phyloP scores from a whole-genome alignment of 2,888 invertebrate genomes.

The Adelognathus sp. region DNA sequence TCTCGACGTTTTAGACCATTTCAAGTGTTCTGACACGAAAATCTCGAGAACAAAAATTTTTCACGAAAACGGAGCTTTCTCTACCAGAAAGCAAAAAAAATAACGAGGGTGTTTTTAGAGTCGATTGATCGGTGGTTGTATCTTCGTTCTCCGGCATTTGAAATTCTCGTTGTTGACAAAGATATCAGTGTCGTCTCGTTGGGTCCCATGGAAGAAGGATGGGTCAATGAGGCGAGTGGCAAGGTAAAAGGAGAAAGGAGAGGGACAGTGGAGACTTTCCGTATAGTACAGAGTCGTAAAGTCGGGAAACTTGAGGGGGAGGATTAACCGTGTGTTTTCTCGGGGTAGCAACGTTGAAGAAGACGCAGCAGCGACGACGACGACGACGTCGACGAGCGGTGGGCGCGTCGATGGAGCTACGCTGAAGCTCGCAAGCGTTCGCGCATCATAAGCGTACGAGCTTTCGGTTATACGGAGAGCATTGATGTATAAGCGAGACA shows the following conservation, averaged over 20 bases:
- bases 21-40: no score
- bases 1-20: no score
- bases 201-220: background rate
- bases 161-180: background rate
- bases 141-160: background rate
- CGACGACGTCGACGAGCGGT: constrained; percentile 13
- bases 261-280: background rate
- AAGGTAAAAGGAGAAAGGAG: background rate
- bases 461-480: background rate
- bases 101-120: background rate
- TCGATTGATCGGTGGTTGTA: background rate
- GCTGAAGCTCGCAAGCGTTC: background rate
- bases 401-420: constrained; percentile 19
- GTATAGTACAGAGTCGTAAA: constrained; percentile 18
- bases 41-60: no score
- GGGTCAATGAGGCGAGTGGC: constrained; percentile 19
- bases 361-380: background rate
- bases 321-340: background rate
- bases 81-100: background rate
- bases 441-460: background rate
- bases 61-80: no score
- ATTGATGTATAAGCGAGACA: constrained; percentile 43
- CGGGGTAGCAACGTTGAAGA: constrained; percentile 23
- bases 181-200: constrained; percentile 8
- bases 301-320: constrained; percentile 10